Base-by-base conservation (phyloP, 2,888 invertebrate genomes). In the Meghimatium bilineatum region DNA sequence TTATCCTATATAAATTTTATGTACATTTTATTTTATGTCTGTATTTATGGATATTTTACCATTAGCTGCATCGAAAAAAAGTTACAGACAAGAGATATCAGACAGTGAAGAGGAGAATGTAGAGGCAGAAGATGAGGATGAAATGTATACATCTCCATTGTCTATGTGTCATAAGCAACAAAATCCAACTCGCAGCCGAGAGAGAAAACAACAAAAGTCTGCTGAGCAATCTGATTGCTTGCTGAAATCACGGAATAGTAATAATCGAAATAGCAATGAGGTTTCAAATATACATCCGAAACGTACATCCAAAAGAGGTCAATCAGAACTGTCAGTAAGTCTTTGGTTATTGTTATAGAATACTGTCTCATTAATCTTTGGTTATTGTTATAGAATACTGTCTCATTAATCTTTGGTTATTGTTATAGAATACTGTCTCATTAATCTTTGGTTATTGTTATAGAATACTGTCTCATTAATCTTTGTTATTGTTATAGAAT, bases 271-370 rank as follows among this genome's bases (percentile, higher is more conserved):
- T 52, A 72, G 71, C 29, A 56, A 14, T 17, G 17, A 3, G 29
- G 26, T 60, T 12, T 17, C 52, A 34, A 66, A 79, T 34, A n/a
- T n/a, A n/a, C 26, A 77, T 20, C 29, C 85, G 20, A 23, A 77
- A n/a, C 52, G 87, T 69, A 77, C 84, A 12, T 90, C 89, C 14
- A 82, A 89, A 44, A 83, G 91, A 72, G 90, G 90, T 10, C 91
- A 91, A 0, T 91, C 91, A 32, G 91, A 91, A 85, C 84, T 91
- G 36, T 91, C 91, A 12, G 91, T 91, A 85, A 87, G 91, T 82
- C 20, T 3, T 23, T 56, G 8, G 6, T 44, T 44, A 44, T n/a
- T n/a, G n/a, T n/a, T n/a, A n/a, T n/a, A n/a, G n/a, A n/a, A n/a
- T n/a, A n/a, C n/a, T n/a, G n/a, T n/a, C n/a, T n/a, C n/a, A n/a